A percentile compares a stretch with the other conserved stretches of the same genome.
phyloP scores from a whole-genome alignment of 2,113 vertebrate species.

The Poeciliopsis occidentalis region DNA sequence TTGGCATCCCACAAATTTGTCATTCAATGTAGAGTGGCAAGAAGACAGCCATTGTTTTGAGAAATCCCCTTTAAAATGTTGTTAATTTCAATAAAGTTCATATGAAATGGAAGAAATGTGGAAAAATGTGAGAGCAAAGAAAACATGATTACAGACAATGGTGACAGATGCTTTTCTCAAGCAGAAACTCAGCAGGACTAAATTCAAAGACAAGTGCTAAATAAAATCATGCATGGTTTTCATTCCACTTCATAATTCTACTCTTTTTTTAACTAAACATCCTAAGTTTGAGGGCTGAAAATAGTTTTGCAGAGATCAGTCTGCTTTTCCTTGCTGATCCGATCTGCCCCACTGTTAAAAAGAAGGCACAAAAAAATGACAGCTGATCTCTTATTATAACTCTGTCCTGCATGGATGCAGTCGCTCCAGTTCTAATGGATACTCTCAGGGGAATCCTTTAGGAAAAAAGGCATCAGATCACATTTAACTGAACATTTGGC shows the following conservation, averaged over 20 bases:
- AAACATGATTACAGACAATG: no score
- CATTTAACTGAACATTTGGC: conserved; percentile 64
- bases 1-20: no score
- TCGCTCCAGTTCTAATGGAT: conserved; percentile 40
- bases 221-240: background rate
- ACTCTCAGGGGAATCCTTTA: conserved; percentile 37
- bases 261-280: background rate
- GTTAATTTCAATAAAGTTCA: no score
- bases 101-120: no score
- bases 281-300: background rate
- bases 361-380: conserved; percentile 16
- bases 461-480: conserved; percentile 52
- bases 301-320: conserved; percentile 5
- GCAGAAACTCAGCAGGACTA: no score
- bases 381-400: conserved; percentile 28
- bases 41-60: no score
- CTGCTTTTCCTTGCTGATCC: conserved; percentile 1
- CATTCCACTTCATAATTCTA: background rate
- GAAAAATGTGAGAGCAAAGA: no score
- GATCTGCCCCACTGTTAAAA: conserved; percentile 5
- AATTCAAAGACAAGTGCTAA: no score
- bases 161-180: no score
- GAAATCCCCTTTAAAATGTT: no score
- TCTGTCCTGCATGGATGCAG: conserved; percentile 22
- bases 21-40: no score